These are phyloP conservation scores for Hoplias malabaricus DNA, from an alignment of 2,113 vertebrate species.

Conservation along the genomic window DNA sequence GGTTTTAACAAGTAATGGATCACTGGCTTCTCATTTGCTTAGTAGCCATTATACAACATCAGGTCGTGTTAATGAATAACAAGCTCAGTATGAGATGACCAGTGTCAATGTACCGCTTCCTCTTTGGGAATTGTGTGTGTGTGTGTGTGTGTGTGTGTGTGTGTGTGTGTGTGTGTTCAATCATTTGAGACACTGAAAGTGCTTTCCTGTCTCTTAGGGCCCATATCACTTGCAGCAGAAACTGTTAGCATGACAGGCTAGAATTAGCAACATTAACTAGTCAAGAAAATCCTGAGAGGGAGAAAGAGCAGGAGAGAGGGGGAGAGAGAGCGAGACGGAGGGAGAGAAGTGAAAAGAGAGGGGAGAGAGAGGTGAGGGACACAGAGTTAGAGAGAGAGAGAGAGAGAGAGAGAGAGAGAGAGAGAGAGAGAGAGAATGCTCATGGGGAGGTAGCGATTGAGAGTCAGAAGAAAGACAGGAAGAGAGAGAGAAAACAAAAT, in stretches of 20 bases:
- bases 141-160: not conserved
- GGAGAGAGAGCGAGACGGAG: not conserved
- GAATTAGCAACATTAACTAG: constrained; percentile 21
- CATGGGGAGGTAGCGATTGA: not conserved
- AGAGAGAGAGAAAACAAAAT: not conserved
- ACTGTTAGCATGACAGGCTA: constrained; percentile 7
- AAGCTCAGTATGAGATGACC: not conserved
- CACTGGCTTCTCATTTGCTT: too few species aligned
- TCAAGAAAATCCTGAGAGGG: not conserved
- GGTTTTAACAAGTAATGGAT: too few species aligned
- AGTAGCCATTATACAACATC: too few species aligned
- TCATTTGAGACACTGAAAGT: not conserved
- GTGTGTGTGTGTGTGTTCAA: constrained; percentile 29
- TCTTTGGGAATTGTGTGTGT: not conserved
- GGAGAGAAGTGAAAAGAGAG: constrained; percentile 5
- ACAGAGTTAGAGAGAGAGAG: constrained; percentile 10
- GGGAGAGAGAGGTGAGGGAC: constrained; percentile 6
- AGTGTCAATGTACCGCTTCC: not conserved
- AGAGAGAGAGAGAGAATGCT: not conserved
- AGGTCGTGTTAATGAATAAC: too few species aligned
- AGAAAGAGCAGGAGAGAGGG: not conserved
- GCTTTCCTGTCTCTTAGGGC: constrained; percentile 17
- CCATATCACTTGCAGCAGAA: constrained; percentile 20
- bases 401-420: constrained; percentile 4
- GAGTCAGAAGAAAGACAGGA: not conserved